Percentiles rank a stretch among this genome's conserved stretches.
Conservation (phyloP, 2,797 vertebrate genomes). For the Orientallactaga sibirica region DNA sequence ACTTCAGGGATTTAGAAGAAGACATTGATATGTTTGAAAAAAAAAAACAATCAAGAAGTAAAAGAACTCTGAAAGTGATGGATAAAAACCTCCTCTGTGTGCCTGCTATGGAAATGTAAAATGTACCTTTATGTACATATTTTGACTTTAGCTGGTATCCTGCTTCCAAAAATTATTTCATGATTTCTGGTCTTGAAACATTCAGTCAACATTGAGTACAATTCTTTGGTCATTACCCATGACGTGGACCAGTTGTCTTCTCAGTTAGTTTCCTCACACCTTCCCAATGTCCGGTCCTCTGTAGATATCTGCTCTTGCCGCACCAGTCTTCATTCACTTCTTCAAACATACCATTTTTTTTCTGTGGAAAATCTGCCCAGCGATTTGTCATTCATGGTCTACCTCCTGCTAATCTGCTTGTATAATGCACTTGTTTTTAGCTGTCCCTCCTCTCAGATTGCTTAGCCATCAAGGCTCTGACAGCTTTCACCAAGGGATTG, state of each 20-base stretch:
- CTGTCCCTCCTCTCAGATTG: background rate
- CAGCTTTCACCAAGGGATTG: background rate
- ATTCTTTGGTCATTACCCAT: background rate
- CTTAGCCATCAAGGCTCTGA: background rate
- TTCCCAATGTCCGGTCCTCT: background rate
- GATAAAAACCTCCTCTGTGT: background rate
- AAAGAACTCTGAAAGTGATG: background rate
- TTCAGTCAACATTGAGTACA: background rate
- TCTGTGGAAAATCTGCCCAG: background rate
- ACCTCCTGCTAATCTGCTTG: background rate
- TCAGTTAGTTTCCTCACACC: background rate
- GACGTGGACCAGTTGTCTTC: background rate
- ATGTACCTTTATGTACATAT: background rate
- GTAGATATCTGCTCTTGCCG: background rate
- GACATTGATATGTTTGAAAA: background rate
- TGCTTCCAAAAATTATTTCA: background rate
- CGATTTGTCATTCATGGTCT: background rate
- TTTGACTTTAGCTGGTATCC: background rate
- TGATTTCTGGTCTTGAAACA: background rate
- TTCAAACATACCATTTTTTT: background rate
- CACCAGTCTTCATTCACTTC: background rate
- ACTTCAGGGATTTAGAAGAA: background rate
- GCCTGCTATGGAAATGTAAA: background rate
- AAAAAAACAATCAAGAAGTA: background rate
- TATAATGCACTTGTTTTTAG: background rate